These are phyloP conservation scores for Papilio xuthus DNA, from an alignment of 1,140 invertebrate species.

Conservation along the genomic window DNA sequence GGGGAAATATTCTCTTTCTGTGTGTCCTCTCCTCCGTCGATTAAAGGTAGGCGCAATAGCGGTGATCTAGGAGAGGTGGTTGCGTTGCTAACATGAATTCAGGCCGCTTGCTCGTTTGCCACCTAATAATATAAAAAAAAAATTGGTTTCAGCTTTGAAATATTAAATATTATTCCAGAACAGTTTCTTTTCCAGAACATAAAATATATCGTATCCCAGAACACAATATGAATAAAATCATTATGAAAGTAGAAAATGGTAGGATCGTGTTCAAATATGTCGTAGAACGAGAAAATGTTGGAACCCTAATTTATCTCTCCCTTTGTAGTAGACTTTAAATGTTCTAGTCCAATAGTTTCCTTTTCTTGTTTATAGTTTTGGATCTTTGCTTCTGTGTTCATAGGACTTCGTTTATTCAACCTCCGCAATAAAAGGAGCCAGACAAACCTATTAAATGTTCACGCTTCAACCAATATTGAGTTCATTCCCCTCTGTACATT, in stretches of 20 bases:
- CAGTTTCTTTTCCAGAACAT: not conserved
- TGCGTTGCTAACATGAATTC: too few species aligned
- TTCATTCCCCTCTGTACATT: slow-evolving; percentile 7
- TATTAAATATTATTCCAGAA: too few species aligned
- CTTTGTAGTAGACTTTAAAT: slow-evolving; percentile 16
- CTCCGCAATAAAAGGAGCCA: slow-evolving; percentile 36
- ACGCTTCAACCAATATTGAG: slow-evolving; percentile 28
- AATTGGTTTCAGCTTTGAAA: too few species aligned
- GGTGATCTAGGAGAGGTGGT: too few species aligned
- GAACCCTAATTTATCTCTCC: slow-evolving; percentile 22
- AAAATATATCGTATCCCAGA: not conserved
- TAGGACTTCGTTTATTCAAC: slow-evolving; percentile 31
- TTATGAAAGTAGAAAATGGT: not conserved
- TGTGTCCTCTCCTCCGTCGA: too few species aligned
- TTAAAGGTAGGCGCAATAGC: too few species aligned
- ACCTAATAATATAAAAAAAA: too few species aligned
- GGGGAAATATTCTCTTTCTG: too few species aligned
- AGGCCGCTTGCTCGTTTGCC: too few species aligned
- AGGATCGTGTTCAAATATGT: not conserved
- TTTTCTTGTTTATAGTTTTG: slow-evolving; percentile 29
- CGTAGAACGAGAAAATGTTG: slow-evolving; percentile 4
- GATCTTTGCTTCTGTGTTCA: slow-evolving; percentile 23
- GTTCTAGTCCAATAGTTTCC: slow-evolving; percentile 14
- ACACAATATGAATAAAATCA: not conserved
- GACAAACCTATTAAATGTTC: slow-evolving; percentile 36